Evolutionary conservation across 2,888 invertebrate genomes (phyloP).

Genomic region (Seira sanloemensis): DNA sequence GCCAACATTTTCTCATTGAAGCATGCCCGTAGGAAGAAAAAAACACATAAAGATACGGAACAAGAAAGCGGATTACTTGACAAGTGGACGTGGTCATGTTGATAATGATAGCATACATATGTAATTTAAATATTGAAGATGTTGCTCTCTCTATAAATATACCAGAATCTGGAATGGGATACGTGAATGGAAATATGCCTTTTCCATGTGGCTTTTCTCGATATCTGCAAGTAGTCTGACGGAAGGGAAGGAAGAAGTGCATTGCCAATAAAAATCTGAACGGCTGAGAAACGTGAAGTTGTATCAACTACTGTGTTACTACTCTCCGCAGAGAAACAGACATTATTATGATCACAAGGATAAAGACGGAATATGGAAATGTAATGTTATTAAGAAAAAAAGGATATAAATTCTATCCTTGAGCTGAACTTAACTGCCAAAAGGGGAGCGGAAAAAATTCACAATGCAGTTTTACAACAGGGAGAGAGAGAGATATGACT

Average conservation of each 20-base stretch:
- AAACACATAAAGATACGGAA: no score
- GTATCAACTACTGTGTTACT: no score
- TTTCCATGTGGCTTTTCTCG: no score
- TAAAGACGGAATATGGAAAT: not conserved
- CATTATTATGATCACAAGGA: constrained; percentile 21
- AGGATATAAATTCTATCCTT: not conserved
- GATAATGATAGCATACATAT: constrained; percentile 24
- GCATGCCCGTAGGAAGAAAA: not conserved
- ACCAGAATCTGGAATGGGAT: no score
- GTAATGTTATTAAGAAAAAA: not conserved
- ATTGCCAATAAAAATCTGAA: not conserved
- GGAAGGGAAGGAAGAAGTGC: not conserved
- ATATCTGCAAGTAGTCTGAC: not conserved
- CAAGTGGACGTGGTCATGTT: constrained; percentile 3
- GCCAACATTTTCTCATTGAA: not conserved
- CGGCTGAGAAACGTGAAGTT: not conserved
- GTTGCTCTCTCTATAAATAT: no score
- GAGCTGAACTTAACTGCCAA: not conserved
- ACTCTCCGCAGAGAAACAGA: constrained; percentile 7
- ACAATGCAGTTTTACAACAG: not conserved
- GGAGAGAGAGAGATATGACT: constrained; percentile 7
- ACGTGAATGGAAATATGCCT: no score
- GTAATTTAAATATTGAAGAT: constrained; percentile 41
- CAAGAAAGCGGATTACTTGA: constrained; percentile 8
- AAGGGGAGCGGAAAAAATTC: not conserved